Base-by-base conservation (phyloP, 2,113 vertebrate genomes). In the Phocoena sinus region DNA sequence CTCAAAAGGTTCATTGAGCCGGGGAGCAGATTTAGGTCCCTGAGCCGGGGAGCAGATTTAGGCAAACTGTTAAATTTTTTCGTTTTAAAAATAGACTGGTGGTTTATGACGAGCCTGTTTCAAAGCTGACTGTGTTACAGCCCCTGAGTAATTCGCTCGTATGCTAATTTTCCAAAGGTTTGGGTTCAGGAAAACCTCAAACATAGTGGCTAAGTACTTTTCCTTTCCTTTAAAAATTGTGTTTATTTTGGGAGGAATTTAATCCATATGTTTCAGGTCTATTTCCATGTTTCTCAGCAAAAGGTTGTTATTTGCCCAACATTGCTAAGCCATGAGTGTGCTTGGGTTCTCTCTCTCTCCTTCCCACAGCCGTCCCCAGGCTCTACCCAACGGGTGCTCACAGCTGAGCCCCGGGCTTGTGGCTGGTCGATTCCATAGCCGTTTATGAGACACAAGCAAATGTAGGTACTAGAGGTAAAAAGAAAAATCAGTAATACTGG, bases 271-370 rank as follows among this genome's bases (percentile, higher is more conserved):
- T 79, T 86, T 95, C 79, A 80, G 94, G 80, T 96, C 80, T 71
- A 70, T 97, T 97, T 97, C 79, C 87, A 80, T 8, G 60, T 97
- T 94, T 96, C 94, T 97, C 97, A 97, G 97, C 98, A 96, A 67
- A 97, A 96, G 28, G 44, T 60, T 92, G 63, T 92, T 80, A 86
- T 83, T 11, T 68, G 28, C 53, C 56, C 56, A 15, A 3, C 53
- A 23, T 89, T 9, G 67, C 95, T 65, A 11, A 80, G 50, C 44
- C 10, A 0, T 10, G 76, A 92, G 95, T 14, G 73, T 71, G 41
- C 18, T 17, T 4, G 2, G 4, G 33, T 58, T 21, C 8, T 25
- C 50, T 56, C 20, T 47, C 38, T 28, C 2, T 2, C 2, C 12
- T 9, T 14, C 31, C 36, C 1, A 9, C 50, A 2, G 44, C 58